A percentile compares a stretch with the other conserved stretches of the same genome.
These are phyloP conservation scores for Sphenopsis melanotis DNA, from an alignment of 2,797 vertebrate genomes.

Conservation along the genomic window DNA sequence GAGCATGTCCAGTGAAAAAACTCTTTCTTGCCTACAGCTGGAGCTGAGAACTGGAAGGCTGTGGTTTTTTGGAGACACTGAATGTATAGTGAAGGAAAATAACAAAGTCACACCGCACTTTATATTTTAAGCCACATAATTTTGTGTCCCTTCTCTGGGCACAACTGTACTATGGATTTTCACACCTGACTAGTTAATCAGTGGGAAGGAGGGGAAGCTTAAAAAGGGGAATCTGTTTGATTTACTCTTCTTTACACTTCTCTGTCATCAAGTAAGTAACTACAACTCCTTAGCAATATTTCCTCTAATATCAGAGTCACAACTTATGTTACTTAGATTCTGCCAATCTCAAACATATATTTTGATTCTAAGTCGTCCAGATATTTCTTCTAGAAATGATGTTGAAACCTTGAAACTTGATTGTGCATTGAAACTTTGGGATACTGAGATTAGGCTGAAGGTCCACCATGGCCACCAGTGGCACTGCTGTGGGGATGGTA, in stretches of 20 bases:
- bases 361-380: not conserved
- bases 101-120: not conserved
- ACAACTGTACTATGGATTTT: not conserved
- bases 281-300: not conserved
- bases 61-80: not conserved
- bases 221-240: not conserved
- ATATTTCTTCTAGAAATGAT: not conserved
- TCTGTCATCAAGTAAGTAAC: not conserved
- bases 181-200: fast-evolving
- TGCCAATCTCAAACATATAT: not conserved
- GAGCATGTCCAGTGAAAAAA: not conserved
- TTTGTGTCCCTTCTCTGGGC: not conserved
- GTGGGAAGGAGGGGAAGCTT: not conserved
- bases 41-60: not conserved
- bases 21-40: not conserved
- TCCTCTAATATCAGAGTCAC: not conserved
- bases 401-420: not conserved
- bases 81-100: not conserved
- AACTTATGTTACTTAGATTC: not conserved
- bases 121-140: not conserved
- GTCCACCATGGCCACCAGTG: no score
- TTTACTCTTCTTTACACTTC: not conserved
- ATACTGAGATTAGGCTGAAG: not conserved
- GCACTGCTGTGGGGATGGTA: not conserved
- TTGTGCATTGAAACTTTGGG: not conserved